Percentiles rank a stretch among this genome's conserved stretches.
These are phyloP conservation scores for Calyptomena viridis DNA, from an alignment of 2,113 vertebrate genomes.

Conservation along the genomic window DNA sequence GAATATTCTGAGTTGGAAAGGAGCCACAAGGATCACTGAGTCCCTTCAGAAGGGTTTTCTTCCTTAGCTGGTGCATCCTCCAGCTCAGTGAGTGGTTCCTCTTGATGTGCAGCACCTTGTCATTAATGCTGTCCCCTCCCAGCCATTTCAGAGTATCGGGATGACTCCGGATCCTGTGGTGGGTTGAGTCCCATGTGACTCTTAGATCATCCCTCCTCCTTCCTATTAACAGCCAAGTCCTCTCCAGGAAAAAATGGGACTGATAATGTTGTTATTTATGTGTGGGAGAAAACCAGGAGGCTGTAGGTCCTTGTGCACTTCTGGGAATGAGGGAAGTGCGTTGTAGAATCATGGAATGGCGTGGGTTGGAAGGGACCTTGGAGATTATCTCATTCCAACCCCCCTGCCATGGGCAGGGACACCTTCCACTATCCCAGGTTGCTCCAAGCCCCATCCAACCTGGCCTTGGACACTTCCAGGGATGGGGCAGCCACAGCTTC, in stretches of 20 bases:
- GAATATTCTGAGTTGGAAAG: not conserved
- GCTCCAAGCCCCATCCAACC: fast-evolving
- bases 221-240: not conserved
- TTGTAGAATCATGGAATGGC: not conserved
- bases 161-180: not conserved
- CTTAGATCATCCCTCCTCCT: not conserved
- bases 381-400: too few species aligned
- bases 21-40: not conserved
- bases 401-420: not conserved
- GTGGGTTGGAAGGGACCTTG: not conserved
- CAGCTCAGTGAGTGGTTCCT: not conserved
- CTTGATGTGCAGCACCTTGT: not conserved
- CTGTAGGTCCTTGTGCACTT: not conserved
- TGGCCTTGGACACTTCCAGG: not conserved
- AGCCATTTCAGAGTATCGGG: not conserved
- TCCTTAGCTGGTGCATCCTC: not conserved
- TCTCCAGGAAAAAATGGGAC: not conserved
- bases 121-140: not conserved
- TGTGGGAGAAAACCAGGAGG: not conserved
- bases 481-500: not conserved
- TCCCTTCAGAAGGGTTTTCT: not conserved
- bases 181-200: not conserved
- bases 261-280: not conserved
- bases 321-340: not conserved
- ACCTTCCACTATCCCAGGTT: not conserved